Evolutionary conservation across 1,140 invertebrate genomes (phyloP).

Genomic region (Bombus cullumanus): DNA sequence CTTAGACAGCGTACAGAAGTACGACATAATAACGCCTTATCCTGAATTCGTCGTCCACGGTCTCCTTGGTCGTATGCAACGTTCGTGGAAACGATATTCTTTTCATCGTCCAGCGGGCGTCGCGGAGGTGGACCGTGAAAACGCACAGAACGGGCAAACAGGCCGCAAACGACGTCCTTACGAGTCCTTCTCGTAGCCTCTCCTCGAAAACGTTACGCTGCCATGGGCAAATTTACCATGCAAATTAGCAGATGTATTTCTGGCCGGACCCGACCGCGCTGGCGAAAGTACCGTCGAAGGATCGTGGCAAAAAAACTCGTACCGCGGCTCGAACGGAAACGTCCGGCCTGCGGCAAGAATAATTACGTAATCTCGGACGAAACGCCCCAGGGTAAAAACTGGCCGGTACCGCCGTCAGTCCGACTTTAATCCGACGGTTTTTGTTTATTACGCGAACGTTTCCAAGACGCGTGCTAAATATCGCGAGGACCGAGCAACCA

Average conservation of each 20-base stretch:
- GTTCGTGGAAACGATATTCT: constrained; percentile 15
- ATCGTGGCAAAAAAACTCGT: constrained; percentile 58
- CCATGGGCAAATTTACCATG: constrained; percentile 68
- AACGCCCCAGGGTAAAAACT: constrained; percentile 28
- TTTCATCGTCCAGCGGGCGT: not conserved
- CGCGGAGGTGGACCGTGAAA: constrained; percentile 21
- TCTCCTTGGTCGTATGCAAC: not conserved
- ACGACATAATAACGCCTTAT: not conserved
- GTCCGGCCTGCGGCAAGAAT: constrained; percentile 62
- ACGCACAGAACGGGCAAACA: constrained; percentile 6
- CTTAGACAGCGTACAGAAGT: not conserved
- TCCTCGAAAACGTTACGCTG: constrained; percentile 63
- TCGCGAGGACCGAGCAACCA: not conserved
- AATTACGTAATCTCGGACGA: constrained; percentile 67
- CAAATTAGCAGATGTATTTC: constrained; percentile 71
- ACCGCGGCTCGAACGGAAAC: constrained; percentile 52
- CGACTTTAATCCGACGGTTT: constrained; percentile 46
- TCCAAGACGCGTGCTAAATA: not conserved
- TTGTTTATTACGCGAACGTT: not conserved
- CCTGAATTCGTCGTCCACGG: no score
- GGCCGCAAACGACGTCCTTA: constrained; percentile 53
- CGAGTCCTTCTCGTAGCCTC: constrained; percentile 18
- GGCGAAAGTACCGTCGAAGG: constrained; percentile 58
- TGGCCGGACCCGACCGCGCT: not conserved
- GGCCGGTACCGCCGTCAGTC: not conserved